Conservation (phyloP, 2,797 vertebrate genomes). For the Onychomys arenicola region DNA sequence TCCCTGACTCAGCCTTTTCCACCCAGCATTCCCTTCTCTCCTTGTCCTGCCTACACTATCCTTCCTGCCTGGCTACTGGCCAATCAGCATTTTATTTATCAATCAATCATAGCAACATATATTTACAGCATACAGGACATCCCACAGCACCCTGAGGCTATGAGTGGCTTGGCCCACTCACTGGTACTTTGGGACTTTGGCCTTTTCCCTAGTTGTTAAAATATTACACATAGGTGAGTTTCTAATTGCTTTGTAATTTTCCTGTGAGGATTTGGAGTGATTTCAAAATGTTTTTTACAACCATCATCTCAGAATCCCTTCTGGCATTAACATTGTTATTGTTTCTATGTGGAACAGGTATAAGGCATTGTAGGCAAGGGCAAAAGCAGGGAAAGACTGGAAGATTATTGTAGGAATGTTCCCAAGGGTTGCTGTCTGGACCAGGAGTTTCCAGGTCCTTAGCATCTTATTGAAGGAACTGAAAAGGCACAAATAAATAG, state of each 20-base stretch:
- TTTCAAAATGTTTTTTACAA: neutral
- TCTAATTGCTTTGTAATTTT: slow-evolving; percentile 5
- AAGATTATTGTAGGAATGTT: neutral
- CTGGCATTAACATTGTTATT: neutral
- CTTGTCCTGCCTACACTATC: too few species aligned
- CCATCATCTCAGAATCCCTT: neutral
- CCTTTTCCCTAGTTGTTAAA: neutral
- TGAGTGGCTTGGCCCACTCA: neutral
- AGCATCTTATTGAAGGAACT: neutral
- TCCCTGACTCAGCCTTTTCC: too few species aligned
- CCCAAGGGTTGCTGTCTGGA: neutral
- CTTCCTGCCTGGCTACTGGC: too few species aligned
- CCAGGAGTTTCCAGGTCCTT: neutral
- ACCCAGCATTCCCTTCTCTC: too few species aligned
- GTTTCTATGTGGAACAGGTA: neutral
- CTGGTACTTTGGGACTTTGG: neutral
- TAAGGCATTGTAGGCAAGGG: neutral
- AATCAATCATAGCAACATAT: too few species aligned
- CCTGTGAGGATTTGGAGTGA: neutral
- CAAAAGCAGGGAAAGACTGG: neutral
- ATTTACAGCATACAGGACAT: too few species aligned
- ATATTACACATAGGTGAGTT: neutral
- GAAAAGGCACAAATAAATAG: neutral
- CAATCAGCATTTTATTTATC: too few species aligned
- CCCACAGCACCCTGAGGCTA: neutral